phyloP scores from a whole-genome alignment of 2,113 vertebrate species.

The Rostratula benghalensis region DNA sequence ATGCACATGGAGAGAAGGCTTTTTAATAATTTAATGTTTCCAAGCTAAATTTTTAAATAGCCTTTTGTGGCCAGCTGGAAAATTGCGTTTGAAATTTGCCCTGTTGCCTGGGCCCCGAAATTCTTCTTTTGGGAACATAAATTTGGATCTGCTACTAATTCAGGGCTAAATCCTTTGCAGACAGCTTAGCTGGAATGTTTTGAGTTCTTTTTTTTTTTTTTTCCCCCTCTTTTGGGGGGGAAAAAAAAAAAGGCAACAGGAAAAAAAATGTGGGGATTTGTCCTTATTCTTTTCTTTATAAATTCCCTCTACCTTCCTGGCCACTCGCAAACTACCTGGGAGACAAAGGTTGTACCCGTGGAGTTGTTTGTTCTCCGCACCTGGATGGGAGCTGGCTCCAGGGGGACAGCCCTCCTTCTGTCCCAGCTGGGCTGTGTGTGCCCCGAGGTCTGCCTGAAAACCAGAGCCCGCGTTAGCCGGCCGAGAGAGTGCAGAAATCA shows the following conservation, averaged over 20 bases:
- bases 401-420: not conserved
- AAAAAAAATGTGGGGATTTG: not conserved
- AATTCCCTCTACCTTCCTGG: slow-evolving; percentile 35
- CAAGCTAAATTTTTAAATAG: slow-evolving; percentile 51
- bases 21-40: slow-evolving; percentile 55
- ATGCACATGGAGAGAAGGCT: slow-evolving; percentile 68
- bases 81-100: slow-evolving; percentile 36
- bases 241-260: not conserved
- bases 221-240: rapidly evolving
- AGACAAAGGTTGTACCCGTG: not conserved
- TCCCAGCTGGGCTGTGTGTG: not conserved
- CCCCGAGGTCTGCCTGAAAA: not conserved
- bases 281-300: not conserved
- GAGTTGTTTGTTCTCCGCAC: slow-evolving; percentile 2
- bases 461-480: not conserved
- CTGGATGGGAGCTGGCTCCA: not conserved
- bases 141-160: not conserved
- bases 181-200: slow-evolving; percentile 23
- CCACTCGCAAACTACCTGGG: slow-evolving; percentile 16
- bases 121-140: not conserved
- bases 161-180: not conserved
- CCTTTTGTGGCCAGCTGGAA: slow-evolving; percentile 65
- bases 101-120: not conserved
- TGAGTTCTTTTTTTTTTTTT: not conserved
- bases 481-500: not conserved